These are phyloP conservation scores for Sapajus apella DNA, from an alignment of 2,113 vertebrate genomes.

Conservation along the genomic window DNA sequence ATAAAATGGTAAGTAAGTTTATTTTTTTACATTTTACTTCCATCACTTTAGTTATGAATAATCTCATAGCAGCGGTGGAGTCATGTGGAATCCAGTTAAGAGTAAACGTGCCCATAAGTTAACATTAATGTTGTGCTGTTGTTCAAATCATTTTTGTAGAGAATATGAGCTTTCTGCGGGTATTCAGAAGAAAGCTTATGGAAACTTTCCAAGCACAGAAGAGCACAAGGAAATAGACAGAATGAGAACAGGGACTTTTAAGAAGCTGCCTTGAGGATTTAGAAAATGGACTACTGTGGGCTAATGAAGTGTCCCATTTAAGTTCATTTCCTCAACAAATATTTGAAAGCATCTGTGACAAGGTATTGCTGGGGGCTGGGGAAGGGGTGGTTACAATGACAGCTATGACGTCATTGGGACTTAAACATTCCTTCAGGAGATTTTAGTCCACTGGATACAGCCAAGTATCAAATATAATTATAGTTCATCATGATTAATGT, in stretches of 20 bases:
- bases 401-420: neutral
- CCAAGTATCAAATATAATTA: neutral
- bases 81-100: neutral
- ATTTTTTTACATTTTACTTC: slow-evolving; percentile 40
- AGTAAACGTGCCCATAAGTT: neutral
- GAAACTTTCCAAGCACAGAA: neutral
- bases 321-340: slow-evolving; percentile 41
- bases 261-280: neutral
- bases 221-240: neutral
- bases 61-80: neutral
- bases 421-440: neutral
- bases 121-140: neutral
- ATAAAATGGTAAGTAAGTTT: neutral
- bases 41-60: neutral
- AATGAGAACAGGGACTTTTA: neutral
- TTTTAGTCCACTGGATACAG: neutral
- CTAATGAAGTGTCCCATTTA: neutral
- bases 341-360: neutral
- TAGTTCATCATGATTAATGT: neutral
- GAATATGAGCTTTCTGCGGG: neutral
- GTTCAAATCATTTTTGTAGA: neutral
- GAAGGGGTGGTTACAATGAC: neutral
- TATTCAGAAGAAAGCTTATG: neutral
- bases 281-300: neutral
- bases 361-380: neutral